These are phyloP conservation scores for Lethrus apterus DNA, from an alignment of 1,140 invertebrate genomes.

Conservation along the genomic window DNA sequence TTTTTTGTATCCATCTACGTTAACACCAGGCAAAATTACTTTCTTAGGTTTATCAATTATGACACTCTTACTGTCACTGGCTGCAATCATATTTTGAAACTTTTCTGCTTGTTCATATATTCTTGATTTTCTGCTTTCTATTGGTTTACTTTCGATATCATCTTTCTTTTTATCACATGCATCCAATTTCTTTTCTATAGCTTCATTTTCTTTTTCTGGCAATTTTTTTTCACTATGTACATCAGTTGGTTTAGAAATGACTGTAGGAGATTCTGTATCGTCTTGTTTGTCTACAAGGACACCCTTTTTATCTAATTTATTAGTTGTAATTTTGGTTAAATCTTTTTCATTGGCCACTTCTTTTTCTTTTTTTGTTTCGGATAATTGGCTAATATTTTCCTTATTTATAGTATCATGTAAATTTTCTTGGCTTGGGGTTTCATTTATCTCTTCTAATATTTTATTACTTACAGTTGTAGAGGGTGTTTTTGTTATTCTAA, in stretches of 20 bases:
- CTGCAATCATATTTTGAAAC: slow-evolving; percentile 53
- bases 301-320: slow-evolving; percentile 36
- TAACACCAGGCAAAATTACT: slow-evolving; percentile 69
- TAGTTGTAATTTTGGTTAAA: slow-evolving; percentile 25
- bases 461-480: slow-evolving; percentile 32
- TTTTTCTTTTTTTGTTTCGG: slow-evolving; percentile 20
- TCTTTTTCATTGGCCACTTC: slow-evolving; percentile 22
- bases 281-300: slow-evolving; percentile 37
- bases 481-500: slow-evolving; percentile 33
- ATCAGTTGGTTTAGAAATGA: slow-evolving; percentile 31
- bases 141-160: slow-evolving; percentile 35
- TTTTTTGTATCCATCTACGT: slow-evolving; percentile 74
- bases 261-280: slow-evolving; percentile 20
- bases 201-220: slow-evolving; percentile 2
- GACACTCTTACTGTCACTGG: slow-evolving; percentile 31
- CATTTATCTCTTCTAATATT: slow-evolving; percentile 32
- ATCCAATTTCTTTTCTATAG: slow-evolving; percentile 33
- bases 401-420: slow-evolving; percentile 38
- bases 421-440: slow-evolving; percentile 37
- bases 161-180: slow-evolving; percentile 29
- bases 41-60: slow-evolving; percentile 66
- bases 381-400: slow-evolving; percentile 33
- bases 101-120: slow-evolving; percentile 66
- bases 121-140: slow-evolving; percentile 54
- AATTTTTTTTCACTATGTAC: slow-evolving; percentile 17